Percentiles rank a stretch among this genome's conserved stretches.
Evolutionary conservation across 1,140 invertebrate genomes (phyloP).

Genomic region (Atta texana): DNA sequence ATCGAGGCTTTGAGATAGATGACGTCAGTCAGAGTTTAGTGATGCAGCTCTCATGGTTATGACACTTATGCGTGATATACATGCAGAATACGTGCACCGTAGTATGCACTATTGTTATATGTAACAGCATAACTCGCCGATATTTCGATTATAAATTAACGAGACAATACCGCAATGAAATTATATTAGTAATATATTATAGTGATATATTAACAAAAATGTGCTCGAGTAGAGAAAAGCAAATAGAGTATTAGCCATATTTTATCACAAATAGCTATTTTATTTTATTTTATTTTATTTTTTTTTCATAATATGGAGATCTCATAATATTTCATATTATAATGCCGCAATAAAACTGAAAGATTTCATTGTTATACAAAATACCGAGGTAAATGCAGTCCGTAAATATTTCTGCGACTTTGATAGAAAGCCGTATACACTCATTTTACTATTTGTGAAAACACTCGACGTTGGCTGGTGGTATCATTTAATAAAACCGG

Average conservation of each 20-base stretch:
- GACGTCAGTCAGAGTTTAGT: conserved; percentile 31
- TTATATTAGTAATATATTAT: not conserved
- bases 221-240: not conserved
- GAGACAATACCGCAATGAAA: not conserved
- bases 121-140: not conserved
- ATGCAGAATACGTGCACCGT: not conserved
- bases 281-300: not conserved
- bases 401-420: conserved; percentile 43
- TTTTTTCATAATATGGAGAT: not conserved
- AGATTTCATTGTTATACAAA: conserved; percentile 4
- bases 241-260: not conserved
- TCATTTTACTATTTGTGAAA: conserved; percentile 44
- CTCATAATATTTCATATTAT: not conserved
- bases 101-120: not conserved
- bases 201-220: not conserved
- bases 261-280: not conserved
- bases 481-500: conserved; percentile 54
- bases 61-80: conserved; percentile 14
- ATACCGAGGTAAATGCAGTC: not conserved
- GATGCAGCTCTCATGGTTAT: conserved; percentile 35
- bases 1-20: conserved; percentile 3
- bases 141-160: conserved; percentile 23
- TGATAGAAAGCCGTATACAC: not conserved
- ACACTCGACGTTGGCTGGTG: conserved; percentile 24
- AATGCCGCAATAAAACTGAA: not conserved